Conservation (phyloP, 2,113 vertebrate genomes). For the Pygathrix nemaeus region DNA sequence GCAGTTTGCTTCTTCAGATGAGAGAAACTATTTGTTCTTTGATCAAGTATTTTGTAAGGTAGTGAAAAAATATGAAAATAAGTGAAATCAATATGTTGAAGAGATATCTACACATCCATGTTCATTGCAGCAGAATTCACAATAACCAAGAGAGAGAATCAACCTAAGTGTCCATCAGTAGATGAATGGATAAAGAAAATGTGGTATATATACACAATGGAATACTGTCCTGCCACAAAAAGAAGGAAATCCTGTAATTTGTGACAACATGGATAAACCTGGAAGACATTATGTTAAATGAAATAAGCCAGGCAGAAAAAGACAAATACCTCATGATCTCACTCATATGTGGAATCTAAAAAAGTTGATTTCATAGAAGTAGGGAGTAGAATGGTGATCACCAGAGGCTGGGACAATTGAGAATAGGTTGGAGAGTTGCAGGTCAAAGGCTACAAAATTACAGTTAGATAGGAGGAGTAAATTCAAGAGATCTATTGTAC, state of each 20-base stretch:
- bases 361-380: not conserved
- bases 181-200: not conserved
- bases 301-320: not conserved
- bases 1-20: not conserved
- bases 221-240: not conserved
- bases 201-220: not conserved
- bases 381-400: not conserved
- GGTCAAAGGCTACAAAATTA: not conserved
- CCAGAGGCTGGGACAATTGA: not conserved
- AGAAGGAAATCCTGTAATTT: not conserved
- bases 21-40: not conserved
- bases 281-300: not conserved
- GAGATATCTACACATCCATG: not conserved
- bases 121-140: not conserved
- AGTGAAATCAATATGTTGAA: not conserved
- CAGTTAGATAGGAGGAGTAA: not conserved
- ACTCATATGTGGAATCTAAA: not conserved
- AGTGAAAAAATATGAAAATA: conserved; percentile 4
- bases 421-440: not conserved
- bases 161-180: not conserved
- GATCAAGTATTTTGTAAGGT: not conserved
- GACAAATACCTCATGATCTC: not conserved
- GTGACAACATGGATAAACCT: not conserved
- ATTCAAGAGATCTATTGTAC: not conserved
- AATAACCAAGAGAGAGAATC: not conserved